phyloP scores from a whole-genome alignment of 2,113 vertebrate genomes.

The Pelmatolapia mariae region DNA sequence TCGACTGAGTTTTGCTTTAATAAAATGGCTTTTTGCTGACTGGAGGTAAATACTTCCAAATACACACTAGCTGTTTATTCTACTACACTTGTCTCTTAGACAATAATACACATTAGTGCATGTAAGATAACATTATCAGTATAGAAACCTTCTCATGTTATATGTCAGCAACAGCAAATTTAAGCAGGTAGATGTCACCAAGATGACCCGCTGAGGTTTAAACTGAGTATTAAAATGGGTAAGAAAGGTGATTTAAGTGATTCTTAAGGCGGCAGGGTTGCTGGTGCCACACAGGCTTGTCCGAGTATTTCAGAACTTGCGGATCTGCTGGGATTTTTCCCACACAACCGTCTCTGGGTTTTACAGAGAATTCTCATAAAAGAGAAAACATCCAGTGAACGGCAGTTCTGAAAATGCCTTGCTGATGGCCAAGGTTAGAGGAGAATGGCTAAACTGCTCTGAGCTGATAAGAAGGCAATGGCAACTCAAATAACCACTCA shows the following conservation, averaged over 20 bases:
- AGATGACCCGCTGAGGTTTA: background rate
- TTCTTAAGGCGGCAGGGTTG: background rate
- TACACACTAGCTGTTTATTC: background rate
- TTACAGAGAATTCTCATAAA: background rate
- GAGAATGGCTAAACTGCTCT: background rate
- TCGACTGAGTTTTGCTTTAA: background rate
- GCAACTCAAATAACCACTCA: background rate
- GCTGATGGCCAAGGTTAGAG: background rate
- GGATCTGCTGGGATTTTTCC: background rate
- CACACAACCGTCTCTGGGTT: background rate
- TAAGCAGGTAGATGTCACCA: background rate
- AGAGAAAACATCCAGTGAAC: background rate
- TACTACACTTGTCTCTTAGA: background rate
- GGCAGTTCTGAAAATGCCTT: background rate
- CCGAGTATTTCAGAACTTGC: background rate
- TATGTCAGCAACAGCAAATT: no score
- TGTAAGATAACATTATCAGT: background rate
- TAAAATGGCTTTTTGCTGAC: background rate
- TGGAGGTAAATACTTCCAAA: background rate
- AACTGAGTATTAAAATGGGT: background rate
- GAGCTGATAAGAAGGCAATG: background rate
- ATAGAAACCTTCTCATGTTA: background rate
- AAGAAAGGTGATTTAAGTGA: background rate
- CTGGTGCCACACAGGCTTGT: background rate
- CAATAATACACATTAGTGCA: background rate